A percentile compares a stretch with the other conserved stretches of the same genome.
These are phyloP conservation scores for Alaudala cheleensis DNA, from an alignment of 2,113 vertebrate species.

Conservation along the genomic window DNA sequence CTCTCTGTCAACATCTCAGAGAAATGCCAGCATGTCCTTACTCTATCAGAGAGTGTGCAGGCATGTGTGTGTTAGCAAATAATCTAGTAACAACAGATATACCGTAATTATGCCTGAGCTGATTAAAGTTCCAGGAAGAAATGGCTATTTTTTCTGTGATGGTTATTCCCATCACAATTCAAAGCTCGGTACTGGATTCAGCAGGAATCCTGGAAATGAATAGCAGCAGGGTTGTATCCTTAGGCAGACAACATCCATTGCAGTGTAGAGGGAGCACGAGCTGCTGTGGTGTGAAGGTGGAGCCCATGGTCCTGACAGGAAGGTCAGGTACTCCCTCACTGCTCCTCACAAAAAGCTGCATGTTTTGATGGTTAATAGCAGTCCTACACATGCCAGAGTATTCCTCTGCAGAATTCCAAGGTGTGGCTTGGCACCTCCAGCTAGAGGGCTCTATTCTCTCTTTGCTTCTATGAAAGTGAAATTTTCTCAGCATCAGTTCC, in stretches of 20 bases:
- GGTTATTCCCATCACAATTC: neutral
- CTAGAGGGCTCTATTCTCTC: neutral
- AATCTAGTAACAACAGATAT: conserved; percentile 37
- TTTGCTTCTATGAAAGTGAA: neutral
- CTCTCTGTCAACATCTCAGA: neutral
- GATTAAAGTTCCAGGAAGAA: conserved; percentile 37
- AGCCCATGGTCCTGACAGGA: neutral
- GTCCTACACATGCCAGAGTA: neutral
- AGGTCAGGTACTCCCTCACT: neutral
- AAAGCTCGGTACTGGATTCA: neutral
- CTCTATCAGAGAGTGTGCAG: neutral
- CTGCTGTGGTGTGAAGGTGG: neutral
- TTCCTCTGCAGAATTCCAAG: neutral
- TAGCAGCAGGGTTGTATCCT: neutral
- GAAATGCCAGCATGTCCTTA: neutral
- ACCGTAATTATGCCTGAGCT: conserved; percentile 7
- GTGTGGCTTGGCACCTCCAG: neutral
- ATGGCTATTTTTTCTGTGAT: neutral
- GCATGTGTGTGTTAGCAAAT: conserved; percentile 13
- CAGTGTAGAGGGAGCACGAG: fast-evolving
- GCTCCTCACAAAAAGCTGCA: neutral
- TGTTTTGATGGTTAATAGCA: neutral
- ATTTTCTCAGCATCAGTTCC: neutral
- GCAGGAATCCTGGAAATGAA: neutral
- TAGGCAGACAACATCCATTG: neutral